A percentile compares a stretch with the other conserved stretches of the same genome.
Evolutionary conservation across 2,888 invertebrate genomes (phyloP).

Genomic region (Cataglyphis albicans): DNA sequence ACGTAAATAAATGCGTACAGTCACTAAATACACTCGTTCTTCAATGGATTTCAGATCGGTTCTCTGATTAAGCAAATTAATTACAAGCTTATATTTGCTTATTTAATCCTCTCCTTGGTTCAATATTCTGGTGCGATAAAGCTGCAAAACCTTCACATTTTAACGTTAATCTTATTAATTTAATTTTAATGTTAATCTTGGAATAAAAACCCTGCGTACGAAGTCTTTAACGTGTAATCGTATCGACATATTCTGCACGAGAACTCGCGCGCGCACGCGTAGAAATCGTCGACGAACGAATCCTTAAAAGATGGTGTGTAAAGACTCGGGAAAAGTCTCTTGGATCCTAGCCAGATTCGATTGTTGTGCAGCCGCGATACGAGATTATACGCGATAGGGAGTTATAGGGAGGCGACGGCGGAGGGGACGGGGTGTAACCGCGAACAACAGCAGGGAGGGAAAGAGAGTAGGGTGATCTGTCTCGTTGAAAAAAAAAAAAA

Average conservation of each 20-base stretch:
- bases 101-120: slow-evolving; percentile 12
- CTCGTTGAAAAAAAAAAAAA: neutral
- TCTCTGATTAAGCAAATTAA: slow-evolving; percentile 12
- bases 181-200: neutral
- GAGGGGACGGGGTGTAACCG: neutral
- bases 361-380: slow-evolving; percentile 79
- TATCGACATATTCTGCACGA: slow-evolving; percentile 26
- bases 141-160: neutral
- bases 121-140: slow-evolving; percentile 18
- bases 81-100: slow-evolving; percentile 2
- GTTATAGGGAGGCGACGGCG: neutral
- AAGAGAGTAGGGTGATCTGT: neutral
- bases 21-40: neutral
- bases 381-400: slow-evolving; percentile 66
- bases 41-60: neutral
- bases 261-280: neutral
- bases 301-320: slow-evolving; percentile 59
- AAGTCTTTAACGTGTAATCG: neutral
- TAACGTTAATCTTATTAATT: neutral
- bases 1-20: neutral
- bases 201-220: neutral
- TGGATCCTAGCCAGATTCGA: slow-evolving; percentile 82
- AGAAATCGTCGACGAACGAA: slow-evolving; percentile 31
- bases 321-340: slow-evolving; percentile 76
- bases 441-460: neutral